These are phyloP conservation scores for Paramuricea clavata DNA, from an alignment of 92 coral and sea anemone species.

Conservation along the genomic window DNA sequence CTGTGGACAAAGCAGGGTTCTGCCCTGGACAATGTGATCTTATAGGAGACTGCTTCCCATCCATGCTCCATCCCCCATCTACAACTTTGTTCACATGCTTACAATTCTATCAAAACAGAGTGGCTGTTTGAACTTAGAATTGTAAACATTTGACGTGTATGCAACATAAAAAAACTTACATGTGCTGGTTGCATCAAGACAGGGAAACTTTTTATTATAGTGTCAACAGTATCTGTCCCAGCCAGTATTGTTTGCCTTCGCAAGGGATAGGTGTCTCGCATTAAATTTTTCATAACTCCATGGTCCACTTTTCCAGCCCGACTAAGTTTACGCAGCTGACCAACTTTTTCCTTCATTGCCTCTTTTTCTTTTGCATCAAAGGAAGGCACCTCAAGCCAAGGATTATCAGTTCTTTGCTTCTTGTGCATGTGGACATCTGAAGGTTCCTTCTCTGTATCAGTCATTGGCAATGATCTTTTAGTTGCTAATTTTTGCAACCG, in stretches of 20 bases:
- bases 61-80: too few relatives aligned
- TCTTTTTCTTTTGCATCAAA: slow-evolving; percentile 27
- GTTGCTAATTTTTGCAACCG: slow-evolving; percentile 42
- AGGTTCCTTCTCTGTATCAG: background rate
- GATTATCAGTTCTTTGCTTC: slow-evolving; percentile 11
- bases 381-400: background rate
- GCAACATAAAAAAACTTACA: slow-evolving; percentile 19
- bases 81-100: too few relatives aligned
- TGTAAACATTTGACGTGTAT: too few relatives aligned
- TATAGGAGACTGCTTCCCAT: too few relatives aligned
- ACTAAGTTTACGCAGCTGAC: slow-evolving; percentile 14
- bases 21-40: background rate
- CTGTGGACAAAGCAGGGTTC: background rate
- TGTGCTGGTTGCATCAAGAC: slow-evolving; percentile 29
- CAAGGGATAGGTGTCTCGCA: slow-evolving; percentile 28
- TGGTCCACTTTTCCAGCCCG: slow-evolving; percentile 27
- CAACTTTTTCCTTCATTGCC: slow-evolving; percentile 22
- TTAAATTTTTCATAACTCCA: slow-evolving; percentile 17
- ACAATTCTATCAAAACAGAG: too few relatives aligned
- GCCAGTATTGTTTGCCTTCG: slow-evolving; percentile 23
- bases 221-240: background rate
- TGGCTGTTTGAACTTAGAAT: too few relatives aligned
- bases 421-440: background rate
- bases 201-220: slow-evolving; percentile 14
- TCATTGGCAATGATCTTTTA: background rate